Base-by-base conservation (phyloP, 2,888 invertebrate species). In the Brachypalpus laphriformis region DNA sequence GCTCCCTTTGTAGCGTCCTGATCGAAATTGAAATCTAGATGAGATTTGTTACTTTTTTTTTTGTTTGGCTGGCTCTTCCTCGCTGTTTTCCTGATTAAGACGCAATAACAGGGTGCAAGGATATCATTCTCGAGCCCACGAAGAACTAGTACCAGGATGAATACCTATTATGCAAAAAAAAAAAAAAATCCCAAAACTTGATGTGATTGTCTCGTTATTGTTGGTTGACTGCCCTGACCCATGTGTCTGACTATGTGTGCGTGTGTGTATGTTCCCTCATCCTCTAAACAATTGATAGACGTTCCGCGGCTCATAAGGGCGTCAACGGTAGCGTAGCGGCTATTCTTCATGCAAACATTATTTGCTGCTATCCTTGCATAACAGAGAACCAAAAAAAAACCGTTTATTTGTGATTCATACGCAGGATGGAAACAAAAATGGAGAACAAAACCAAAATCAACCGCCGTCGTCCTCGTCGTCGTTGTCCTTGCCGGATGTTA, bases 1-100 rank as follows among this genome's bases (percentile, higher is more conserved):
- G 70, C 61, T 76, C 77, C 77, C 59, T 61, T 77, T 77, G 61
- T 61, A 25, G 22, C 16, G 57, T 74, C 65, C 82, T 77, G 82
- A 82, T 82, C 76, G 71, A 82, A 82, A 82, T 70, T 77, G 76
- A 76, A 72, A 82, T 82, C 82, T 77, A 82, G 82, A 82, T 57
- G 45, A 40, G 57, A 42, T 61, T 72, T 74, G 42, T 14, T 31
- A 59, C 54, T 49, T 47, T 63, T 34, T 20, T 18, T 61, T 42
- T 37, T 56, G 14, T 18, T 14, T 5, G n/a, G n/a, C n/a, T 25
- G 22, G 47, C 14, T 61, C 51, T 45, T 61, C 54, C 66, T 85
- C 66, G 59, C 71, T 71, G 81, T 66, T 80, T 81, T 81, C 75
- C 81, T 75, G 80, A 81, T 81, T 85, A 81, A 76, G 65, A 74